These are phyloP conservation scores for Coptotermes formosanus DNA, from an alignment of 1,140 invertebrate species.

Conservation along the genomic window DNA sequence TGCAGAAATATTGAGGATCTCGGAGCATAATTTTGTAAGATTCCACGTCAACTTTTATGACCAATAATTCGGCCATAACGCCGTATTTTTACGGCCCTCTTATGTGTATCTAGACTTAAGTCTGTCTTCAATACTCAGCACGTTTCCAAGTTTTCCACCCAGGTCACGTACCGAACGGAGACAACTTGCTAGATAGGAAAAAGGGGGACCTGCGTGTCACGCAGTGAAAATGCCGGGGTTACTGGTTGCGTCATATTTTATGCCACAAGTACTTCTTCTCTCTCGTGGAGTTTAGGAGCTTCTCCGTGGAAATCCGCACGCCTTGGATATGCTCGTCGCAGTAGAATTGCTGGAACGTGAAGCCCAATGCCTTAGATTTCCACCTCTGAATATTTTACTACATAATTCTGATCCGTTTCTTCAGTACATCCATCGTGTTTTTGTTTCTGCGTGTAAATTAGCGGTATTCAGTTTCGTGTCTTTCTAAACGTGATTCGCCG, in stretches of 20 bases:
- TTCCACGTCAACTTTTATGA: background rate
- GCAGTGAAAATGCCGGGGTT: background rate
- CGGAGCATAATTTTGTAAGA: background rate
- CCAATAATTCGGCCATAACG: background rate
- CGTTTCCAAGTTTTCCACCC: background rate
- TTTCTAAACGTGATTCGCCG: no score
- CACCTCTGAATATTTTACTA: background rate
- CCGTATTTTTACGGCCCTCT: background rate
- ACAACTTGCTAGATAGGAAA: background rate
- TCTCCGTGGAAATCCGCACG: background rate
- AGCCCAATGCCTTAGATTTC: background rate
- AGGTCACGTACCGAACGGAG: background rate
- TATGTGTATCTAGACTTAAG: background rate
- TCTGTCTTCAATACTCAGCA: background rate
- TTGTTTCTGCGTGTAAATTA: background rate
- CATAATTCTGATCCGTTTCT: background rate
- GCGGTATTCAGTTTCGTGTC: no score
- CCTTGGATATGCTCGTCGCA: background rate
- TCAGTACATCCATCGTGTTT: background rate
- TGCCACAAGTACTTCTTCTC: background rate
- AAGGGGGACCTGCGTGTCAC: background rate
- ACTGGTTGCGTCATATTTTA: constrained; percentile 14
- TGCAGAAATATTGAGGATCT: background rate
- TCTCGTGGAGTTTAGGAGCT: background rate
- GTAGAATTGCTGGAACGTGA: background rate